Base-by-base conservation (phyloP, 1,140 invertebrate genomes). In the Eriosoma lanigerum region DNA sequence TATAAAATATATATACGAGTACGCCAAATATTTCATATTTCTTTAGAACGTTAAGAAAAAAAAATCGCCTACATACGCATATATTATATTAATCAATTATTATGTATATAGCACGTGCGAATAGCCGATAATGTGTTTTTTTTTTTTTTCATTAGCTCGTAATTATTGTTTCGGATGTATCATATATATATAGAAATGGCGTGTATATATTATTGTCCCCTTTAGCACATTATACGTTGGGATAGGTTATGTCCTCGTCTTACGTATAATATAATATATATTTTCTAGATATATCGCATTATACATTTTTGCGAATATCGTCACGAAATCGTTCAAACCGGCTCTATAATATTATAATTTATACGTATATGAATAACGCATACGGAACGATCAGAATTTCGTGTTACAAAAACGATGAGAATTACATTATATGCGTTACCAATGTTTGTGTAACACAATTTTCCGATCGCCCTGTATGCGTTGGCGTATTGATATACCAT, bases 201-300 rank as follows among this genome's bases (percentile, higher is more conserved):
- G 21, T 26, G 12, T 38, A 9, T 24, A 9, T 24, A 3, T 9
- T 29, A 3, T n/a, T 17, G 24, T 12, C 17, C 29, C 19, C 26
- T 38, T n/a, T 15, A 19, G 26, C 19, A n/a, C 60, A 38, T 19
- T 38, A 64, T n/a, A n/a, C 29, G 60, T 64, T 64, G 60, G 60
- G 60, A 38, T 64, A 64, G 60, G 60, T 64, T 64, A 64, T 64
- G 60, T 60, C 21, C 12, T 13, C 54, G 56, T 60, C 58, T 26
- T 19, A 38, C 32, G 8, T 24, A 15, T 60, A 21, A 8, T 60
- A 26, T 54, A 10, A 19, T 52, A 54, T 60, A 29, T 17, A 29
- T 15, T 1, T 58, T 58, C 24, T 60, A 29, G 9, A 26, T 29
- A 29, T 29, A 29, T 24, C 3, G 4, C 24, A 60, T 56, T 21